Evolutionary conservation across 2,797 vertebrate species (phyloP), one percentile per base, ranked within the genome.

Genomic region (Anabacerthia variegaticeps): DNA sequence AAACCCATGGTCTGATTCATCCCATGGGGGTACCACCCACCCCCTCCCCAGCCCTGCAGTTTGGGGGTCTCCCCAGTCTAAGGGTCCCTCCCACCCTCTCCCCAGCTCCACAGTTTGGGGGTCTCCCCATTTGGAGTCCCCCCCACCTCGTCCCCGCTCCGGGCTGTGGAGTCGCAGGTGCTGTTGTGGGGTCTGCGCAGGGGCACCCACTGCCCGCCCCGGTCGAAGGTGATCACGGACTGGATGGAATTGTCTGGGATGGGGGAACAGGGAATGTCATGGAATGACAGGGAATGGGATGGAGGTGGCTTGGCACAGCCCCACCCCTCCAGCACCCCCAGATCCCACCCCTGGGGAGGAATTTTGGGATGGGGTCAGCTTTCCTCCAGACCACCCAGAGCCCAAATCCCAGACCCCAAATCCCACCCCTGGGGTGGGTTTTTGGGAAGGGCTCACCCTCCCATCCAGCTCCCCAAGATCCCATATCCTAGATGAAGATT

Each of bases 201-300:
- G 14, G 98, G 98, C 80, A 98, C 95, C 99, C 99, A 99, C 92
- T 99, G 98, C 51, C 99, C 99, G 59, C 99, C 99, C 72, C 98
- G 98, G 96, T 99, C 99, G 77, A 99, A 99, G 26, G 99, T 98
- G 95, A 99, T 98, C 85, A 99, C 98, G 2, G 99, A 98, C 97
- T 99, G 98, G 96, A 99, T 98, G 4, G 99, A 99, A 80, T 96
- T 98, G 96, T 99, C 99, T 99, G 97, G 41, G n/a, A 58, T 52
- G 51, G 51, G 51, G 51, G 51, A 30, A 52, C 16, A 28, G 49
- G 49, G 27, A 52, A 52, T 18, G 27, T 49, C 19, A 85, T 77
- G 44, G 36, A 66, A 67, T 94, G 68, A 72, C 44, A 92, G 85
- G n/a, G 23, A 68, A n/a, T 22, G 4, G 58, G 39, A 85, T 52